Evolutionary conservation across 1,140 invertebrate species (phyloP), one percentile per base, ranked within the genome.

Genomic region (Mylabris phalerata): DNA sequence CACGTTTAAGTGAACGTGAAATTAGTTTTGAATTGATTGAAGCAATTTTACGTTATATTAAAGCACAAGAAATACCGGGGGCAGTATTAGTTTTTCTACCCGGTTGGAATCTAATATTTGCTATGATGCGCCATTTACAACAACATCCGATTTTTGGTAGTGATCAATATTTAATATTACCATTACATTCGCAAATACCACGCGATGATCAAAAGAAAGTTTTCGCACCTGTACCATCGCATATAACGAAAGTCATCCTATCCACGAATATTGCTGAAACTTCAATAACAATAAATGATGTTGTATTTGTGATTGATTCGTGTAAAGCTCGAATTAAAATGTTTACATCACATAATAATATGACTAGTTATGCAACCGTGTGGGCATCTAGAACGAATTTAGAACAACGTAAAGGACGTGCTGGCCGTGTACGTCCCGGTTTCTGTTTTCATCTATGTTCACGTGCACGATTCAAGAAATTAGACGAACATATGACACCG

Each of bases 291-390:
- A 98, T 98, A 62, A 90, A 98, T 71, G 95, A 98, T 73, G 89
- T 98, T 5, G 94, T 98, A 2, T 97, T 89, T 74, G 95, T 98
- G 0, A 90, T 98, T 65, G 94, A 98, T 74, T 89, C 88, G 40
- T 95, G 94, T 71, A 95, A 95, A 76, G 90, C 93, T 0, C 97
- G 97, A 71, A 91, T 95, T 80, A 98, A 97, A 69, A 78, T 95
- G 42, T 98, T 95, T 69, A 93, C 93, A 1, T 92, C 93, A 0
- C 92, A 96, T 69, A 95, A 94, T 68, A 98, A 98, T 74, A 89
- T 98, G 83, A 93, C 92, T 0, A 94, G 92, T 66, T 94, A 97
- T 71, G 91, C 93, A 0, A 92, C 93, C 0, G 90, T 95, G 10
- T 95, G 93, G 92, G 92, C 93, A 0, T 93, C 91, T 57, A 84